A percentile compares a stretch with the other conserved stretches of the same genome.
These are phyloP conservation scores for Tor tambroides DNA, from an alignment of 2,113 vertebrate species.

Conservation along the genomic window DNA sequence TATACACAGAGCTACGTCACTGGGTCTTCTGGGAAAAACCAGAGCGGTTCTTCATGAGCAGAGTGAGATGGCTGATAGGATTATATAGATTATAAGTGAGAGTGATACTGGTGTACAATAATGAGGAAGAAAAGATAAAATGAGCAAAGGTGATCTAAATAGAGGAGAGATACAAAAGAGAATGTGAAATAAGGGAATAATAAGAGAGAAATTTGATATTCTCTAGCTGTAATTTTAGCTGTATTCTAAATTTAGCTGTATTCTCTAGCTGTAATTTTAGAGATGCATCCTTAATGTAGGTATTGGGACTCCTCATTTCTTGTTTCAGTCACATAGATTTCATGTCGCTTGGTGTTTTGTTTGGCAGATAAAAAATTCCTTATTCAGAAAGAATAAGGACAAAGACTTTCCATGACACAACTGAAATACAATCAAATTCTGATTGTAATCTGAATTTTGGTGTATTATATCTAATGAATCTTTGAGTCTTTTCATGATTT, in stretches of 20 bases:
- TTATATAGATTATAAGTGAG: not conserved
- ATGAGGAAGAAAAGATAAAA: not conserved
- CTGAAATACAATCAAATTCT: not conserved
- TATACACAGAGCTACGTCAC: not conserved
- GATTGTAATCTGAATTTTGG: not conserved
- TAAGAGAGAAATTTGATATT: not conserved
- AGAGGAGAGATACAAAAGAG: not conserved
- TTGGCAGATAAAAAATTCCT: not conserved
- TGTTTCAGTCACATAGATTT: not conserved
- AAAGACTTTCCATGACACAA: not conserved
- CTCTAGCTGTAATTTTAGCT: not conserved
- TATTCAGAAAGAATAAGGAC: not conserved
- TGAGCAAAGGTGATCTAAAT: not conserved
- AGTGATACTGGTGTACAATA: not conserved
- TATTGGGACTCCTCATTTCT: not conserved
- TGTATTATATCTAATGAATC: not conserved
- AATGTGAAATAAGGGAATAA: not conserved
- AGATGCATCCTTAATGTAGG: not conserved
- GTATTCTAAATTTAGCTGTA: too few relatives aligned
- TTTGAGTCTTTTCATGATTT: not conserved
- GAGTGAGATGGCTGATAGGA: not conserved
- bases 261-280: not conserved
- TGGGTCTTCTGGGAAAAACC: slow-evolving; percentile 11
- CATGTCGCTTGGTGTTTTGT: not conserved
- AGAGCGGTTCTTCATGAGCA: not conserved